Conservation (phyloP, 2,797 vertebrate species). For the Emys orbicularis region DNA sequence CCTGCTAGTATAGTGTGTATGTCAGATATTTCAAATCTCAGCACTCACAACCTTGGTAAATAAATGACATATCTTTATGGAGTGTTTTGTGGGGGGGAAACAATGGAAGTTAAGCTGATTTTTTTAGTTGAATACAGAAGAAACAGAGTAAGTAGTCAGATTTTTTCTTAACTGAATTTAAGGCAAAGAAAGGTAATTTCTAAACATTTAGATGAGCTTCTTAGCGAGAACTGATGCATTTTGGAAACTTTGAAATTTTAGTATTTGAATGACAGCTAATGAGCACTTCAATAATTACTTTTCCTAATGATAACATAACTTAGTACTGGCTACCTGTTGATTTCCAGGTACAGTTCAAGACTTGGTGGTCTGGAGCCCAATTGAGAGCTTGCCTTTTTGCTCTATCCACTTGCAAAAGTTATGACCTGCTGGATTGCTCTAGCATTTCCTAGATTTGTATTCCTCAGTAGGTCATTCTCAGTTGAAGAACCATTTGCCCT, state of each 20-base stretch:
- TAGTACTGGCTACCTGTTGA: neutral
- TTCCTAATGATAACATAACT: neutral
- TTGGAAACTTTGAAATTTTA: neutral
- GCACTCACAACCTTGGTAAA: neutral
- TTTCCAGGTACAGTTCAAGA: neutral
- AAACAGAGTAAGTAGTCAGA: neutral
- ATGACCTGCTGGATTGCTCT: neutral
- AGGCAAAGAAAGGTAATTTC: neutral
- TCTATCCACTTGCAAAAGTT: rapidly evolving
- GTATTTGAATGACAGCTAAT: neutral
- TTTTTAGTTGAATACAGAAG: slow-evolving; percentile 13
- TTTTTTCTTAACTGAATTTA: neutral
- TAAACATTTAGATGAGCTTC: neutral
- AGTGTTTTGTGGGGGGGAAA: neutral
- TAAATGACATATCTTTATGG: slow-evolving; percentile 30
- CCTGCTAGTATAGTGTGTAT: neutral
- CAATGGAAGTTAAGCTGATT: neutral
- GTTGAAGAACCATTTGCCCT: neutral
- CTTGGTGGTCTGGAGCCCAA: neutral
- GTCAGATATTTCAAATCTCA: slow-evolving; percentile 8
- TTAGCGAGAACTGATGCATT: neutral
- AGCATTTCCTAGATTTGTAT: neutral
- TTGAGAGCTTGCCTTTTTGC: neutral
- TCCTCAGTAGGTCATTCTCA: neutral
- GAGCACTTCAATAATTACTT: neutral